phyloP scores from a whole-genome alignment of 2,113 vertebrate genomes.

The Corythaixoides concolor region DNA sequence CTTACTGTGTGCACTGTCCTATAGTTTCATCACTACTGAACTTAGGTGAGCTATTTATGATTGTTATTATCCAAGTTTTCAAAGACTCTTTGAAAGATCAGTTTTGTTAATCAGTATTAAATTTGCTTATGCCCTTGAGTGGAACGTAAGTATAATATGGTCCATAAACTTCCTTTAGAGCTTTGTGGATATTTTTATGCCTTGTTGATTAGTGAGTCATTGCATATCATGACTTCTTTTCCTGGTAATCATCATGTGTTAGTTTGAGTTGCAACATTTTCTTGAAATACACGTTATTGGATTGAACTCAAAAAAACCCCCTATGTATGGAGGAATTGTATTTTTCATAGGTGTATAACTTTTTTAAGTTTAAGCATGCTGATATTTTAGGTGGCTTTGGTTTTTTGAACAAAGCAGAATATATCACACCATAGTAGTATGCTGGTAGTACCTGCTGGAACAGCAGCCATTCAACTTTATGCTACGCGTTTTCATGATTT shows the following conservation, averaged over 20 bases:
- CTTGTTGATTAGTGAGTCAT: neutral
- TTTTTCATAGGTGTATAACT: neutral
- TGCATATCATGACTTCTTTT: neutral
- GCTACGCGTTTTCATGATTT: neutral
- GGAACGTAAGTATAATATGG: neutral
- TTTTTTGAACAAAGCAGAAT: neutral
- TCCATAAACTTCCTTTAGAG: constrained; percentile 9
- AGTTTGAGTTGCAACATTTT: neutral
- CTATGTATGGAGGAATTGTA: neutral
- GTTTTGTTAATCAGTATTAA: constrained; percentile 24
- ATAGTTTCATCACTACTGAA: neutral
- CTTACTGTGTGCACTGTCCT: neutral
- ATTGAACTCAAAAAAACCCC: neutral
- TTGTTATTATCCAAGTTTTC: constrained; percentile 16
- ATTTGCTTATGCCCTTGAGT: neutral
- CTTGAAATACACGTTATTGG: neutral
- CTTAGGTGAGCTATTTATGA: neutral
- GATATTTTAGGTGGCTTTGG: neutral
- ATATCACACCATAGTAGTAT: fast-evolving
- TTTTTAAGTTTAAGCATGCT: neutral
- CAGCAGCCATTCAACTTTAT: neutral
- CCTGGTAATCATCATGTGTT: neutral
- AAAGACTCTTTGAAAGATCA: neutral
- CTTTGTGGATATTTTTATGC: constrained; percentile 10
- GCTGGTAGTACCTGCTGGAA: neutral